A percentile compares a stretch with the other conserved stretches of the same genome.
Evolutionary conservation across 2,113 vertebrate genomes (phyloP).

Genomic region (Rousettus leschenaultii): DNA sequence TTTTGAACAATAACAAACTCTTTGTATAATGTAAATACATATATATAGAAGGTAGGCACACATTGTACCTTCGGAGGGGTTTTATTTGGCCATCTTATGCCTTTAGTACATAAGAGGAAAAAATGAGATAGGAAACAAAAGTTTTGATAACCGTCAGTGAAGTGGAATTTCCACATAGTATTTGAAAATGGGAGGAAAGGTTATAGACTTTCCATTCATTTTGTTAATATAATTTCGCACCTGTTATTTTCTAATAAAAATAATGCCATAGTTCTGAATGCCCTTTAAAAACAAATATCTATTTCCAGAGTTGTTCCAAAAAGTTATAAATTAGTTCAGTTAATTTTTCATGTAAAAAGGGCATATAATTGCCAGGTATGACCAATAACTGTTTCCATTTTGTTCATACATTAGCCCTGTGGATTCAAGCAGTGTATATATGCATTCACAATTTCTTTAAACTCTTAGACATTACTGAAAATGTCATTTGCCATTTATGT

Average conservation of each 20-base stretch:
- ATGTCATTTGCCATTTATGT: neutral
- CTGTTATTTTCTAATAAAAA: slow-evolving; percentile 32
- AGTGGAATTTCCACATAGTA: slow-evolving; percentile 7
- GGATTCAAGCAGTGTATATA: neutral
- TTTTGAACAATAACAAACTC: slow-evolving; percentile 54
- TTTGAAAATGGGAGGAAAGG: neutral
- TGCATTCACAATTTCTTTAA: neutral
- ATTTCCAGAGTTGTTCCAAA: neutral
- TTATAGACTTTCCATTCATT: slow-evolving; percentile 10
- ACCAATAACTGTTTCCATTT: neutral
- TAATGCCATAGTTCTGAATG: neutral
- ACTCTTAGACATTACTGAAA: neutral
- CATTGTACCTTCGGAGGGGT: neutral
- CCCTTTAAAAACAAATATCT: neutral
- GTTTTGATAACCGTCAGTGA: neutral
- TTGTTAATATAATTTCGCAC: neutral
- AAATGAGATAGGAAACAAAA: neutral
- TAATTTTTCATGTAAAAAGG: slow-evolving; percentile 29
- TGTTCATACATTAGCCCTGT: slow-evolving; percentile 5
- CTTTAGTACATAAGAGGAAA: neutral
- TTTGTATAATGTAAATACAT: slow-evolving; percentile 39
- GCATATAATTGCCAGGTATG: neutral
- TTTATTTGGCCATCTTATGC: neutral
- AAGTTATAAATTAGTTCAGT: neutral
- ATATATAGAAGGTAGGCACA: slow-evolving; percentile 22